Percentiles rank a stretch among this genome's conserved stretches.
phyloP scores from a whole-genome alignment of 2,113 vertebrate species.

The Oryzias javanicus region DNA sequence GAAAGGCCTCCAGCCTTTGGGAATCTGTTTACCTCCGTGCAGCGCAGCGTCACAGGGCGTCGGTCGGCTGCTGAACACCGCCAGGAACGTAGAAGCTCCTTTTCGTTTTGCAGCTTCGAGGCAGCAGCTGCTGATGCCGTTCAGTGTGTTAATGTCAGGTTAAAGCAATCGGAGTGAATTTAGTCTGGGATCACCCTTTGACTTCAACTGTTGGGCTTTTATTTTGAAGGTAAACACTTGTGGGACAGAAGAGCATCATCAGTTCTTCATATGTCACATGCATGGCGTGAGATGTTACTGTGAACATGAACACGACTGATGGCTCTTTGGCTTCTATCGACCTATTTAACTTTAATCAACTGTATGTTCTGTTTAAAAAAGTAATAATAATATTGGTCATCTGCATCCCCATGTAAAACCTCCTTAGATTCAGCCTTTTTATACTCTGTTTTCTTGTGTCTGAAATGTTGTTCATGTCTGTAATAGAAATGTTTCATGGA shows the following conservation, averaged over 20 bases:
- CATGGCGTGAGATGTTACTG: too few species aligned
- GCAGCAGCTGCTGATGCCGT: neutral
- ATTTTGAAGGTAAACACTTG: slow-evolving; percentile 4
- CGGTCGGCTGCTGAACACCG: slow-evolving; percentile 8
- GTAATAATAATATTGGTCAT: too few species aligned
- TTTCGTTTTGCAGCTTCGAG: neutral
- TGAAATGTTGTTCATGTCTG: too few species aligned
- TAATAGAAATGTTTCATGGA: too few species aligned
- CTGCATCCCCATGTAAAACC: too few species aligned
- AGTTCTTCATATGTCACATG: neutral
- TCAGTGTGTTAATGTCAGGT: neutral
- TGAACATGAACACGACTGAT: neutral
- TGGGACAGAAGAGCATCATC: neutral
- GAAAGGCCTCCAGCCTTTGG: neutral
- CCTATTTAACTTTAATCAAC: too few species aligned
- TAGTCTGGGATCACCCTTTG: neutral
- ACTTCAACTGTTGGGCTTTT: slow-evolving; percentile 1
- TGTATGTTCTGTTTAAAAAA: too few species aligned
- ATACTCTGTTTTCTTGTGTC: too few species aligned
- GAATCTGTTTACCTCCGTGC: neutral
- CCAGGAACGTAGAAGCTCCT: neutral
- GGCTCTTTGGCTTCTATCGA: neutral
- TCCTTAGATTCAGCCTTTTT: too few species aligned
- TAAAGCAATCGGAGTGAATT: slow-evolving; percentile 15
- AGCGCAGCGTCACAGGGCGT: slow-evolving; percentile 1